Percentiles rank a stretch among this genome's conserved stretches.
These are phyloP conservation scores for Osmerus mordax DNA, from an alignment of 2,113 vertebrate species.

Conservation along the genomic window DNA sequence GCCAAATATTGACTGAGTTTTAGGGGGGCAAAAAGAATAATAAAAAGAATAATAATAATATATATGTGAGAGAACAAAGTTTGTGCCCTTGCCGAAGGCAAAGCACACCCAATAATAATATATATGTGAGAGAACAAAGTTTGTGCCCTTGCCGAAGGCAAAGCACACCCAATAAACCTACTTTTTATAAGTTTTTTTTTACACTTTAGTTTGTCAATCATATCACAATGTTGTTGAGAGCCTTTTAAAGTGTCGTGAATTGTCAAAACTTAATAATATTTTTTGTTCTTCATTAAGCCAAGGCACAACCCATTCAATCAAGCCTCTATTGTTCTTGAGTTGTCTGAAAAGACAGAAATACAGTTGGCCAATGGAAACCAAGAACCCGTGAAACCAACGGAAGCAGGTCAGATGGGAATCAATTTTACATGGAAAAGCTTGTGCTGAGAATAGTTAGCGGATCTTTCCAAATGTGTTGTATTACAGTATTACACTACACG, in stretches of 20 bases:
- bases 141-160: too few relatives aligned
- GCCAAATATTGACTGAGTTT: too few relatives aligned
- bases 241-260: neutral
- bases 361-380: constrained; percentile 44
- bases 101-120: too few relatives aligned
- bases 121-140: too few relatives aligned
- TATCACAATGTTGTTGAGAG: neutral
- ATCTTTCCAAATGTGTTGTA: neutral
- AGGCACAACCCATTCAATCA: constrained; percentile 91
- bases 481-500: neutral
- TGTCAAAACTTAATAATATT: neutral
- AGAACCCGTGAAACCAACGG: constrained; percentile 52
- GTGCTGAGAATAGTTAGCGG: too few relatives aligned
- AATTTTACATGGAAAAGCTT: too few relatives aligned
- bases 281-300: constrained; percentile 60
- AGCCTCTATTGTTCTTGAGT: constrained; percentile 56
- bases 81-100: too few relatives aligned
- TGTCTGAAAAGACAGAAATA: constrained; percentile 46
- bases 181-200: neutral
- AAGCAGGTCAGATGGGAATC: constrained; percentile 66
- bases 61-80: too few relatives aligned
- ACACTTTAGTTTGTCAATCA: constrained; percentile 13
- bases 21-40: too few relatives aligned
- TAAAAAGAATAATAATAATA: too few relatives aligned
- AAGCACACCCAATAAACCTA: too few relatives aligned